These are phyloP conservation scores for Zygaena filipendulae DNA, from an alignment of 2,888 invertebrate species.

Conservation along the genomic window DNA sequence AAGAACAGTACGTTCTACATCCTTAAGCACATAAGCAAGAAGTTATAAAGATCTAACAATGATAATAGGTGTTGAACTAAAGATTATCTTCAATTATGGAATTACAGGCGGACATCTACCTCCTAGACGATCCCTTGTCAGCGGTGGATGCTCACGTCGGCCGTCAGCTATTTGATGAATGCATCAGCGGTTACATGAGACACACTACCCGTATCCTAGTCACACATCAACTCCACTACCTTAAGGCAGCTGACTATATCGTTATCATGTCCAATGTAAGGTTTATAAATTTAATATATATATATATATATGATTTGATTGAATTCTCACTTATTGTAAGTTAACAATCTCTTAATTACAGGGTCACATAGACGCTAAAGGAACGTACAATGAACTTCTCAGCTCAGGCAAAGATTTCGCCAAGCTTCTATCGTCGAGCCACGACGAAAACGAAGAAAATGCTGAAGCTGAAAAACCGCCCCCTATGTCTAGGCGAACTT, in stretches of 20 bases:
- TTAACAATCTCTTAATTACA: conserved; percentile 23
- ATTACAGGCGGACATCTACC: conserved; percentile 76
- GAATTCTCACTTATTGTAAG: too few species aligned
- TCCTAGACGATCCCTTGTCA: conserved; percentile 85
- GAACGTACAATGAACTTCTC: conserved; percentile 67
- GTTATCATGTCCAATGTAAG: conserved; percentile 65
- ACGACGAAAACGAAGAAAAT: conserved; percentile 48
- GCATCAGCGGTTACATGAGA: conserved; percentile 73
- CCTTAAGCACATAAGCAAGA: not conserved
- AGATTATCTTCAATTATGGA: not conserved
- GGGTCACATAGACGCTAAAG: conserved; percentile 68
- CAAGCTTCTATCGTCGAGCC: conserved; percentile 59
- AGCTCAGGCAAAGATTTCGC: conserved; percentile 71
- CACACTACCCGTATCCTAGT: conserved; percentile 82
- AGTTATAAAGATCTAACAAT: not conserved
- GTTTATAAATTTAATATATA: conserved; percentile 3
- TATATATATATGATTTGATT: not conserved
- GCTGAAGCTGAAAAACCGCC: conserved; percentile 36
- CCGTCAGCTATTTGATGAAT: conserved; percentile 80
- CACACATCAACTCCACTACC: conserved; percentile 87
- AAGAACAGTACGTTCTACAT: not conserved
- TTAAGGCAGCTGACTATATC: conserved; percentile 61
- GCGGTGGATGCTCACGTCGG: conserved; percentile 86
- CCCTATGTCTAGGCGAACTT: conserved; percentile 45
- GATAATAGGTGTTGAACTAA: not conserved